A percentile compares a stretch with the other conserved stretches of the same genome.
Conservation (phyloP, 2,113 vertebrate species). For the Atherinomorus stipes region DNA sequence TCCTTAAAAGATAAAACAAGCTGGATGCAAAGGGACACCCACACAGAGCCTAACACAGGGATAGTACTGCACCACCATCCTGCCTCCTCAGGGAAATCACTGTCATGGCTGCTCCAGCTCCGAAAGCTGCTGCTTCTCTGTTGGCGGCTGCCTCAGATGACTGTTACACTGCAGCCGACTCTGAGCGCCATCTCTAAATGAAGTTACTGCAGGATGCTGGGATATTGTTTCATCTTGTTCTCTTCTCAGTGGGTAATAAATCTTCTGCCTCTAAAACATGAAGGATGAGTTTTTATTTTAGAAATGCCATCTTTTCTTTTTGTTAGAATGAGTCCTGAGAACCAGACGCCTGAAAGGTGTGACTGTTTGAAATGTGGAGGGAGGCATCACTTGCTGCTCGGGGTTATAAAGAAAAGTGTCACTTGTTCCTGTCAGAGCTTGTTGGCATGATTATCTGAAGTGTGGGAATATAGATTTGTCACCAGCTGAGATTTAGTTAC, state of each 20-base stretch:
- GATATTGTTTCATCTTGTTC: constrained; percentile 53
- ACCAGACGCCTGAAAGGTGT: not conserved
- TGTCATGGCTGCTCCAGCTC: constrained; percentile 38
- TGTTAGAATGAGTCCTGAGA: not conserved
- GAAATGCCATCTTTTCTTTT: constrained; percentile 14
- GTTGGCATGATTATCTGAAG: not conserved
- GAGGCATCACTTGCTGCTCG: constrained; percentile 3
- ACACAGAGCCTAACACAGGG: constrained; percentile 20
- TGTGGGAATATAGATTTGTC: not conserved
- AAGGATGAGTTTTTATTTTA: constrained; percentile 14
- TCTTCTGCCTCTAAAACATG: constrained; percentile 20
- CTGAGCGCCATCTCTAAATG: constrained; percentile 35
- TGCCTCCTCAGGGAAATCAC: constrained; percentile 58
- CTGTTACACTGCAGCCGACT: constrained; percentile 10
- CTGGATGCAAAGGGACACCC: constrained; percentile 22
- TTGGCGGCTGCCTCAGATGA: constrained; percentile 19
- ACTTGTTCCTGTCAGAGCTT: not conserved
- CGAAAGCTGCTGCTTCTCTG: constrained; percentile 36
- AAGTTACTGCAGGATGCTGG: constrained; percentile 29
- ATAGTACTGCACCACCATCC: constrained; percentile 22
- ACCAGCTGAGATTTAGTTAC: not conserved
- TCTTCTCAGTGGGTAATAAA: constrained; percentile 13
- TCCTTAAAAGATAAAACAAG: not conserved
- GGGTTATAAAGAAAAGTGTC: not conserved
- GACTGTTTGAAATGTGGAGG: not conserved